phyloP scores from a whole-genome alignment of 2,113 vertebrate genomes.

The Calidris pygmaea region DNA sequence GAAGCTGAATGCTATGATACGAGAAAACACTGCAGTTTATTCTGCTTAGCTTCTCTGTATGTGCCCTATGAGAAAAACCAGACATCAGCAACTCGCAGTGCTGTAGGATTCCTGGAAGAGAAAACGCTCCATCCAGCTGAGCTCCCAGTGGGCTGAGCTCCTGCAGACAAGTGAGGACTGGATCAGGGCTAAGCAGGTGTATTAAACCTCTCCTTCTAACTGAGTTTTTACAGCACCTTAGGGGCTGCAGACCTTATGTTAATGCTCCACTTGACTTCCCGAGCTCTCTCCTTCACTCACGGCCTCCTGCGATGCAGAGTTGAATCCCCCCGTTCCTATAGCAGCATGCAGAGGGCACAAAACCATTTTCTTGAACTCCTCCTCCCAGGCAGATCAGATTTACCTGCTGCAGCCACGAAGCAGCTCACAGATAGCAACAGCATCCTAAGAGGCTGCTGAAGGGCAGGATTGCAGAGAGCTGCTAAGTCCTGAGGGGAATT shows the following conservation, averaged over 20 bases:
- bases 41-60: background rate
- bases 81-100: background rate
- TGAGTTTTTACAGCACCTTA: background rate
- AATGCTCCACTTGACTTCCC: background rate
- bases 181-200: background rate
- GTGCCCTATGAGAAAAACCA: background rate
- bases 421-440: background rate
- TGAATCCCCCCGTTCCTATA: background rate
- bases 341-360: background rate
- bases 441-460: background rate
- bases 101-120: background rate
- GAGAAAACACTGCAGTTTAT: background rate
- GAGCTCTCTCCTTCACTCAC: background rate
- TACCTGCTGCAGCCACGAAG: background rate
- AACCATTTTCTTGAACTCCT: background rate
- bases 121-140: background rate
- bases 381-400: background rate
- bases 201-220: background rate
- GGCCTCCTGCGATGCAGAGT: rapidly evolving
- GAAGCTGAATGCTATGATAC: background rate
- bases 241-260: background rate
- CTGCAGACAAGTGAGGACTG: background rate
- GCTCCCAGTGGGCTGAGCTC: background rate
- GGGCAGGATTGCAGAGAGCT: background rate
- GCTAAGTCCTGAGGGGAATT: background rate